These are phyloP conservation scores for Lobophora halterata DNA, from an alignment of 2,888 invertebrate species.

Conservation along the genomic window DNA sequence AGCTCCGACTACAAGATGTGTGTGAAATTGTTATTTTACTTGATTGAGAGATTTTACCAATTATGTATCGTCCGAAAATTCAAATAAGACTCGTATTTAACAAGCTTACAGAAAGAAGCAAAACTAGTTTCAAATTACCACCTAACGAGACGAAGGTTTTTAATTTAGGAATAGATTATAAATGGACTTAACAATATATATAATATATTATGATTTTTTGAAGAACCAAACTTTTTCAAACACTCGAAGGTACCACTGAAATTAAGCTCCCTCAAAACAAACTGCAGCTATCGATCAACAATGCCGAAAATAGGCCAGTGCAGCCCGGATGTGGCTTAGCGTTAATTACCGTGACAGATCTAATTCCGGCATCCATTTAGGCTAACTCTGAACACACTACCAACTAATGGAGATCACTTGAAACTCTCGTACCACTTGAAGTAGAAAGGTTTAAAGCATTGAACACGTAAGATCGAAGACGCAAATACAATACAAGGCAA, in stretches of 20 bases:
- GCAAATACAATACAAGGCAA: too few species aligned
- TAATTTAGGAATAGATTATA: too few species aligned
- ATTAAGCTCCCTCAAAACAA: conserved; percentile 20
- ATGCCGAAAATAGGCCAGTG: conserved; percentile 46
- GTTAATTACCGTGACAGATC: conserved; percentile 68
- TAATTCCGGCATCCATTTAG: conserved; percentile 53
- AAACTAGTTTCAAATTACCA: too few species aligned
- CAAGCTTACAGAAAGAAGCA: too few species aligned
- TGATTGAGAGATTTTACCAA: too few species aligned
- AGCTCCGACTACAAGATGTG: neutral
- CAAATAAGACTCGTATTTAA: too few species aligned
- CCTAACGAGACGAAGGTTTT: too few species aligned
- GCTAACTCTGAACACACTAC: conserved; percentile 54
- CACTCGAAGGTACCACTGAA: conserved; percentile 1
- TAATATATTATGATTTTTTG: too few species aligned
- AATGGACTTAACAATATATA: too few species aligned
- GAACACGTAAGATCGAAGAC: too few species aligned
- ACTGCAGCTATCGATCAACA: conserved; percentile 27
- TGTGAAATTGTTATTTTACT: too few species aligned
- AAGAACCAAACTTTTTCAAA: neutral
- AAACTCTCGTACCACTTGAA: conserved; percentile 30
- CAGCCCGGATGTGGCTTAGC: conserved; percentile 56
- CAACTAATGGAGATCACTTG: conserved; percentile 39
- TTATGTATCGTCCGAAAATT: too few species aligned
- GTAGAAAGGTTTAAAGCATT: conserved; percentile 7